These are phyloP conservation scores for Danio jaintianensis DNA, from an alignment of 2,797 vertebrate genomes.

Conservation along the genomic window DNA sequence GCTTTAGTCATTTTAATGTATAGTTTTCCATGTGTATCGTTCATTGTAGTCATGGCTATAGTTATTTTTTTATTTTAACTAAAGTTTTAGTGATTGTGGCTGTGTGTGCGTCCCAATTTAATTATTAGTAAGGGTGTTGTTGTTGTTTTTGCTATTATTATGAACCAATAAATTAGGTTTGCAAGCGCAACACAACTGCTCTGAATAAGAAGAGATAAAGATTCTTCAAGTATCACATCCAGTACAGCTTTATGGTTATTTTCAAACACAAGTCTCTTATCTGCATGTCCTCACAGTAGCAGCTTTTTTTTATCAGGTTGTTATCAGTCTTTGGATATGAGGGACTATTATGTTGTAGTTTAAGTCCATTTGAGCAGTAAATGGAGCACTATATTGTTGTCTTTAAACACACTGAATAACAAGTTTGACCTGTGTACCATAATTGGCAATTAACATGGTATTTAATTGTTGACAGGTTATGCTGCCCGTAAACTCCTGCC, in stretches of 20 bases:
- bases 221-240: not conserved
- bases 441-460: not conserved
- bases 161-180: too few relatives aligned
- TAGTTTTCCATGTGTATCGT: too few relatives aligned
- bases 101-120: too few relatives aligned
- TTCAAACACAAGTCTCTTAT: slow-evolving; percentile 10
- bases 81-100: too few relatives aligned
- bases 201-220: too few relatives aligned
- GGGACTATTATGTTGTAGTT: not conserved
- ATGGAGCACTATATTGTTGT: not conserved
- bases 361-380: not conserved
- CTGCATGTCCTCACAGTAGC: slow-evolving; percentile 11
- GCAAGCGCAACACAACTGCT: too few relatives aligned
- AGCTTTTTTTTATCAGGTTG: slow-evolving; percentile 22
- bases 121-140: too few relatives aligned
- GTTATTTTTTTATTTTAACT: too few relatives aligned
- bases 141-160: too few relatives aligned
- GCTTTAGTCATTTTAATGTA: too few relatives aligned
- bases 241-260: not conserved
- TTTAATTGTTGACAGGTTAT: slow-evolving; percentile 77
- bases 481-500: slow-evolving; percentile 81
- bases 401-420: not conserved
- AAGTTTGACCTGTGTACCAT: not conserved
- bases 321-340: slow-evolving; percentile 29
- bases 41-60: too few relatives aligned